Evolutionary conservation across 2,888 invertebrate species (phyloP).

Genomic region (Drosophila macrospina): DNA sequence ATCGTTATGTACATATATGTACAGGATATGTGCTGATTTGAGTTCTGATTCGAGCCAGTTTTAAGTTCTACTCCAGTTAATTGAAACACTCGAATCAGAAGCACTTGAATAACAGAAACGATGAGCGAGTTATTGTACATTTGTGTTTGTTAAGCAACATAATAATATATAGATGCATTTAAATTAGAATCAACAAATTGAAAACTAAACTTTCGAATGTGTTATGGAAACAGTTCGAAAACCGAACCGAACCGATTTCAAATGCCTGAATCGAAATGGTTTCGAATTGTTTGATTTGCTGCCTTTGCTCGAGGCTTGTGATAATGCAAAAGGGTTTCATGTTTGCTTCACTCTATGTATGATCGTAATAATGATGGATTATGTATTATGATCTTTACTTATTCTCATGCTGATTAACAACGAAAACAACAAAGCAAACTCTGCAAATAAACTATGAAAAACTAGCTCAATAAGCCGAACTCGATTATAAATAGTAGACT

Average conservation of each 20-base stretch:
- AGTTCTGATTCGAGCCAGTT: conserved; percentile 21
- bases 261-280: neutral
- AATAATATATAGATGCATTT: too few relatives aligned
- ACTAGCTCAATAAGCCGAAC: conserved; percentile 40
- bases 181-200: too few relatives aligned
- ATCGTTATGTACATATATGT: conserved; percentile 14
- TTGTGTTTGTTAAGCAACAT: neutral
- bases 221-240: neutral
- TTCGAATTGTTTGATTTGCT: neutral
- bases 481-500: conserved; percentile 12
- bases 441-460: conserved; percentile 19
- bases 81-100: too few relatives aligned
- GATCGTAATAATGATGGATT: neutral
- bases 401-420: conserved; percentile 33
- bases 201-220: too few relatives aligned
- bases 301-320: neutral
- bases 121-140: neutral
- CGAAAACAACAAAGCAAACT: conserved; percentile 31
- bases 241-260: neutral
- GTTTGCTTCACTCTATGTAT: neutral
- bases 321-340: neutral
- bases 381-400: neutral
- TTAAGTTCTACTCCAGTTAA: too few relatives aligned
- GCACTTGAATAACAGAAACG: neutral
- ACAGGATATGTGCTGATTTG: conserved; percentile 8